Base-by-base conservation (phyloP, 2,113 vertebrate genomes). In the Synodontis membranacea region DNA sequence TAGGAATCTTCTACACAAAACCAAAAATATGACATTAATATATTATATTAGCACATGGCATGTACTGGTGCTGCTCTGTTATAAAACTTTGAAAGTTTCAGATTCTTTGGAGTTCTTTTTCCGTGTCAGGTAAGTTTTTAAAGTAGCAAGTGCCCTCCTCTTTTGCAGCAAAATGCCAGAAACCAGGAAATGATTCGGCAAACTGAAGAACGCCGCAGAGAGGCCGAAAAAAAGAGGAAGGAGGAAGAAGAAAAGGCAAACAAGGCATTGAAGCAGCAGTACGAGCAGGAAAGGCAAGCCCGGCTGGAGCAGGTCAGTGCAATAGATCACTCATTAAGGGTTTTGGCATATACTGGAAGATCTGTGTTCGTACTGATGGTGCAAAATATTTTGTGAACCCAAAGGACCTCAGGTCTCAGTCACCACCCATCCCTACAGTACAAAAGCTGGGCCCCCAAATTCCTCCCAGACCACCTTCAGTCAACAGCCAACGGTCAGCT, bases 341-440 rank as follows among this genome's bases (percentile, higher is more conserved):
- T 37, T n/a, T 23, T 23, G 5, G 19, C 0, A 10, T 80, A 25
- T 39, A 5, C 50, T 54, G 10, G 31, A 1, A 56, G 4, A 87
- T 1, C 75, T 39, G 31, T 81, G 9, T 80, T 72, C 80, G 15
- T 81, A 25, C 80, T 76, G 54, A 74, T 44, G 7, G 52, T 60
- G 25, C 21, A 15, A 54, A 50, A 39, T 50, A 1, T 42, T 87
- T 85, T 74, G 81, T 34, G 46, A 84, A 80, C 50, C 14, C 46
- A 70, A 84, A 95, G 94, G 31, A 86, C 44, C 92, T 95, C 85
- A 95, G 95, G 83, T 93, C 90, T 0, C 84, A 93, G 34, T 97
- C 97, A 82, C 97, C 97, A 19, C 76, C 95, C 0, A 39, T 97
- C 91, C 96, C 97, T 23, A 88, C 95, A 66, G 82, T 96, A 89